Evolutionary conservation across 2,797 vertebrate species (phyloP), one percentile per base, ranked within the genome.

Genomic region (Mormyrops boulengeri): DNA sequence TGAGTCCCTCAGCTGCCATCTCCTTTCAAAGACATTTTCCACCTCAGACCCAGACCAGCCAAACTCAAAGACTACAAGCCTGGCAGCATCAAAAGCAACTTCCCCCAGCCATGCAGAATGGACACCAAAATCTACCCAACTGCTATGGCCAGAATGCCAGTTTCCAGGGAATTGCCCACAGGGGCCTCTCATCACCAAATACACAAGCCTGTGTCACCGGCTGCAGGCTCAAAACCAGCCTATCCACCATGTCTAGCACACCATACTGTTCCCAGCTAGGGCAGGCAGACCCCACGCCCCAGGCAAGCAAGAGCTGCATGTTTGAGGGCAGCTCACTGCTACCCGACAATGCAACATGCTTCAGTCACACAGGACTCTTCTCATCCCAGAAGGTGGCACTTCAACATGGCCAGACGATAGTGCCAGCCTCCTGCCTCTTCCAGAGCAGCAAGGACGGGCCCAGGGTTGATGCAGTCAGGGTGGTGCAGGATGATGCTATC

Each of bases 251-350:
- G 0, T 82, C 89, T 90, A 88, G 62, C 50, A 85, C 90, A 82
- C 91, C 90, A 90, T 94, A 89, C 92, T 92, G 91, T 80, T 4
- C 93, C 85, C 89, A 41, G 12, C 92, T 89, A 4, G 92, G 89
- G 38, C 89, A 88, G 89, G 62, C 89, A 0, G 88, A 89, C 17
- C 89, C 85, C 11, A 92, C 91, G 89, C 91, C 88, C 1, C 88
- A 92, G 0, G 0, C 90, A 17, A 92, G 91, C 14, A 95, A 91
- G 92, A 95, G 94, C 94, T 96, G 95, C 92, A 95, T 95, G 94
- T 95, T 95, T 26, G 9, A 93, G 53, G 93, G 92, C 91, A 88
- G 89, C 89, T 93, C 85, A n/a, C 88, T 93, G 2, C 89, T 92
- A 2, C 73, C 89, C 2, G 19, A 88, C 3, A 89, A 90, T 7